Evolutionary conservation across 2,113 vertebrate species (phyloP), one percentile per base, ranked within the genome.

Genomic region (Leptocoma aspasia): DNA sequence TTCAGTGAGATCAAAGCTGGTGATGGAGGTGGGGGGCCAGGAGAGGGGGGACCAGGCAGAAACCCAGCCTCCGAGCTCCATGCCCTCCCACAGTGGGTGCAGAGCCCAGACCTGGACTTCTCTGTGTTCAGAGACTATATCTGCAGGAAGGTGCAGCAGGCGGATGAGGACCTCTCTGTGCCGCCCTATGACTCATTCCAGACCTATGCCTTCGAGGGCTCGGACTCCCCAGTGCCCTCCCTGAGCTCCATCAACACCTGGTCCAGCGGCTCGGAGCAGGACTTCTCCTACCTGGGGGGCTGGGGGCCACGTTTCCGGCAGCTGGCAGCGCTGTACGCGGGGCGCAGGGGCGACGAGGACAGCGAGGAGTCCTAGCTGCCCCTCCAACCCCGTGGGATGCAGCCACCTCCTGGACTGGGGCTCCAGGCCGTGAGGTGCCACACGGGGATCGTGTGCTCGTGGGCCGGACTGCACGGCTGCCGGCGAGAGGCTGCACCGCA

Each of bases 121-220:
- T 98, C 99, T 3, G 80, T 99, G 41, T 99, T 99, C 97, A 99
- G 98, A 96, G 99, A 99, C 97, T 99, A 99, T 78, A 99, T 99
- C 97, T 98, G 98, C 93, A 98, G 98, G 97, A 99, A 99, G 97
- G 99, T 99, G 98, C 99, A 99, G 93, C 98, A 99, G 97, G 99
- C 99, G 0, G 99, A 99, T 1, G 98, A 98, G n/a, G 99, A 99
- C 96, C 97, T 98, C 64, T 98, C 99, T 0, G 99, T 99, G 94
- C 99, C 99, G 2, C 99, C 99, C 45, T 99, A 99, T 28, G 99
- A 99, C 98, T 99, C 99, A 4, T 99, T 99, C 98, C 99, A 99
- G 98, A 99, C 99, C 81, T 99, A 99, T 16, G 99, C 99, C 95
- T 99, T 99, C 7, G 99, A 99, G 97, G 99, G 99, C 96, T 98